Evolutionary conservation across 2,113 vertebrate genomes (phyloP).

Genomic region (Condylura cristata): DNA sequence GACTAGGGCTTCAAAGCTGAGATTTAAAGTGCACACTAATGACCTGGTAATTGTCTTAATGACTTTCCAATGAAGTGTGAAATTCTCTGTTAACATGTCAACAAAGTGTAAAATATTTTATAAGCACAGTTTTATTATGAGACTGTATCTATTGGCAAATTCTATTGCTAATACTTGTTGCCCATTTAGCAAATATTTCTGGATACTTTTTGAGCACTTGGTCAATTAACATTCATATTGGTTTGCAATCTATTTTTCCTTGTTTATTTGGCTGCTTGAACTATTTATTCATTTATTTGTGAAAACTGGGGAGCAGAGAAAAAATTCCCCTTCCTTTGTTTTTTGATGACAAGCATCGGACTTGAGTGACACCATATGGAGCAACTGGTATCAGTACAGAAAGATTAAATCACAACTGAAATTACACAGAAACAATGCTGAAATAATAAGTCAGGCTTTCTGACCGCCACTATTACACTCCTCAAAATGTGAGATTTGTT

Average conservation of each 20-base stretch:
- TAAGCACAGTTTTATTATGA: constrained; percentile 16
- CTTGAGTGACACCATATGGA: neutral
- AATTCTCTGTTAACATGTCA: constrained; percentile 60
- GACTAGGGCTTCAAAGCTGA: constrained; percentile 24
- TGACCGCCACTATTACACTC: neutral
- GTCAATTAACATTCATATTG: neutral
- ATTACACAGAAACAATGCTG: neutral
- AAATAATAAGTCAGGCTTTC: neutral
- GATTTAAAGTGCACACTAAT: constrained; percentile 18
- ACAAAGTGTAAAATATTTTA: constrained; percentile 60
- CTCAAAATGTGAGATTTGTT: neutral
- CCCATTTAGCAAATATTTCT: neutral
- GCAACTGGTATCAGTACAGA: neutral
- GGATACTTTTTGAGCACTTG: neutral
- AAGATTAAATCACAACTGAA: neutral
- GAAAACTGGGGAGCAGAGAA: neutral
- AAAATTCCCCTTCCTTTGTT: neutral
- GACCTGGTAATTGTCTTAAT: constrained; percentile 63
- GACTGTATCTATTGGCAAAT: neutral
- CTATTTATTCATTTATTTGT: neutral
- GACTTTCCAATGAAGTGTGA: constrained; percentile 53
- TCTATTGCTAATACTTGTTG: neutral
- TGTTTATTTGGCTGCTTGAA: constrained; percentile 2
- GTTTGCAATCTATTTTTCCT: neutral
- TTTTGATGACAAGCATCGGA: neutral